Base-by-base conservation (phyloP, 2,888 invertebrate genomes). In the Drosophila dives region DNA sequence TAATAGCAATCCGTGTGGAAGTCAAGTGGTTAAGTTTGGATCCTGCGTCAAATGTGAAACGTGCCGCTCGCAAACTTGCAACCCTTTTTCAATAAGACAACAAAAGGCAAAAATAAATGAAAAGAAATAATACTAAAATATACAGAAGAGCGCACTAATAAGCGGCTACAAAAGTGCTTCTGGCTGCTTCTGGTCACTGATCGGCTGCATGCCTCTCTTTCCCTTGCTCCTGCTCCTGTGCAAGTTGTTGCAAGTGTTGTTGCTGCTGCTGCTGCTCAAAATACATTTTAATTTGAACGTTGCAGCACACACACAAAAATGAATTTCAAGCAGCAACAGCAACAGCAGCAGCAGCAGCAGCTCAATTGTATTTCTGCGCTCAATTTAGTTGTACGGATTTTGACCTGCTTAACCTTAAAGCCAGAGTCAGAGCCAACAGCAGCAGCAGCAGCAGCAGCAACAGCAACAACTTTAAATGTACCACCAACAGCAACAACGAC, bases 361-460 rank as follows among this genome's bases (percentile, higher is more conserved):
- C 77, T 75, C 91, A 86, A 89, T 91, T 91, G 85, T 89, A 83
- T 87, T 81, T 87, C 86, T 90, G 83, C 83, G 91, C 91, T 92
- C 91, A 92, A 92, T 92, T 92, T 92, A 92, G 92, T 92, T 91
- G 92, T 92, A 92, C 90, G 83, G 89, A 91, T 86, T 91, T 91
- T 91, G 92, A 92, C 92, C 92, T 92, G 92, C 82, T 90, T 92
- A 91, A 92, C 92, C 91, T 87, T 83, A 83, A 79, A 83, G 72
- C 76, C 76, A 63, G 75, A 76, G 79, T 75, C 84, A 62, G 75
- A 76, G 78, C 75, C 76, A 69, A 38, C 73, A 77, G 60, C 64
- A 49, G 49, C 20, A 45, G 49, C 20, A 45, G 23, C 45, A 49
- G 17, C 48, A 68, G 42, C 66, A 69, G 42, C 70, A 69, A 45